A percentile compares a stretch with the other conserved stretches of the same genome.
Evolutionary conservation across 2,888 invertebrate genomes (phyloP).

Genomic region (Chrysodeixis includens): DNA sequence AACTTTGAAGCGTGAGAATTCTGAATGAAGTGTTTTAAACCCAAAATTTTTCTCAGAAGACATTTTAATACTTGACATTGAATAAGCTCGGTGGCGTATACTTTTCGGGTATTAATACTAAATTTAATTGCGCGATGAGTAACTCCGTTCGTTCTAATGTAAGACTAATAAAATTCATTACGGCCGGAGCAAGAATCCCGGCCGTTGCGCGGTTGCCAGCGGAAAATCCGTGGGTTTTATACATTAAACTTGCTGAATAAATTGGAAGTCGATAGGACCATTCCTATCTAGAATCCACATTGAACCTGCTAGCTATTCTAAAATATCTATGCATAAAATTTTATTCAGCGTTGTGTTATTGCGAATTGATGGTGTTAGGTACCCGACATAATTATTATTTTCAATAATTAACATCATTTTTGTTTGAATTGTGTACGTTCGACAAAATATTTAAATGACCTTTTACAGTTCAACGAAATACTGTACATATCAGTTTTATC

Average conservation of each 20-base stretch:
- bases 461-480: no score
- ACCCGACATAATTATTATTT: slow-evolving; percentile 35
- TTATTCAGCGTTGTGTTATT: slow-evolving; percentile 61
- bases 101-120: slow-evolving; percentile 48
- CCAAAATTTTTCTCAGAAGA: not conserved
- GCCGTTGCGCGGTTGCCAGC: slow-evolving; percentile 68
- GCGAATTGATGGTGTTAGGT: slow-evolving; percentile 48
- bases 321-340: slow-evolving; percentile 70
- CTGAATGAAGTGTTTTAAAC: not conserved
- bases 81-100: slow-evolving; percentile 5
- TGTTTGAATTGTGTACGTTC: not conserved
- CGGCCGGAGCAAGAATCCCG: slow-evolving; percentile 71
- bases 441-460: no score
- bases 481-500: no score
- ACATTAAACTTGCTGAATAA: slow-evolving; percentile 80
- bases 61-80: not conserved
- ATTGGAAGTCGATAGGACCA: slow-evolving; percentile 80
- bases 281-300: slow-evolving; percentile 70
- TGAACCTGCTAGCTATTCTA: slow-evolving; percentile 66
- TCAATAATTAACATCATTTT: slow-evolving; percentile 19
- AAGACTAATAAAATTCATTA: slow-evolving; percentile 81
- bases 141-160: slow-evolving; percentile 66
- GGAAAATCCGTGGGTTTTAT: slow-evolving; percentile 76
- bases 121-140: slow-evolving; percentile 72
- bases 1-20: not conserved